Evolutionary conservation across 1,140 invertebrate genomes (phyloP).

Genomic region (Brachystomella parvula): DNA sequence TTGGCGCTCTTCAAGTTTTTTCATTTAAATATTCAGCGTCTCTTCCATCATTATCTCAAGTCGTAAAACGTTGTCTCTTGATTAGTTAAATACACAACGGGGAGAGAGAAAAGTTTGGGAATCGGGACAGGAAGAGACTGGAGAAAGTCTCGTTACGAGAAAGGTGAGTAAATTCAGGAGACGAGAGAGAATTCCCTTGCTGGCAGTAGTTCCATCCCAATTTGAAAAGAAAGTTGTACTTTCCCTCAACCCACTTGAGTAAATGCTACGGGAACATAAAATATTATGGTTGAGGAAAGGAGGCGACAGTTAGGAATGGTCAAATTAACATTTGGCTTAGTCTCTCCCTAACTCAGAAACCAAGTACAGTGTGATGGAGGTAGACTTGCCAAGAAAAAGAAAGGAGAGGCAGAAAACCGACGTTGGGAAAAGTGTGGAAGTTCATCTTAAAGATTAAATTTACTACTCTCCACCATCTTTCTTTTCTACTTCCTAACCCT

Average conservation of each 20-base stretch:
- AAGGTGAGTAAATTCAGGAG: neutral
- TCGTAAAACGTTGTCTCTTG: neutral
- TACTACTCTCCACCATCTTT: slow-evolving; percentile 3
- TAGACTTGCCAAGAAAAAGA: neutral
- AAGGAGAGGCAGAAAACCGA: neutral
- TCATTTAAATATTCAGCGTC: neutral
- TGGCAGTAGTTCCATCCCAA: neutral
- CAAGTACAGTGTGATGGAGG: too few species aligned
- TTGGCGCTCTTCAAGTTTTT: neutral
- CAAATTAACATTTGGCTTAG: slow-evolving; percentile 18
- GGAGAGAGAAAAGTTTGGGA: too few species aligned
- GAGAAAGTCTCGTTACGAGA: neutral
- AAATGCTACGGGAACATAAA: slow-evolving; percentile 2
- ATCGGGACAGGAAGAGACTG: neutral
- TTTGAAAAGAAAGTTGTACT: slow-evolving; percentile 5
- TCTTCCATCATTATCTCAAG: neutral
- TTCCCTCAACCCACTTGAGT: neutral
- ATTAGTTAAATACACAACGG: slow-evolving; percentile 10
- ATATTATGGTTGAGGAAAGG: slow-evolving; percentile 8
- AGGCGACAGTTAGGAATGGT: slow-evolving; percentile 17
- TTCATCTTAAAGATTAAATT: slow-evolving; percentile 14
- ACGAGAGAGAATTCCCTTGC: neutral
- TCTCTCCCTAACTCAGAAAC: neutral
- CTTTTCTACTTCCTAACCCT: neutral
- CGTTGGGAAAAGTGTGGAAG: slow-evolving; percentile 1